phyloP scores from a whole-genome alignment of 2,888 invertebrate species.

The Seira ritae region DNA sequence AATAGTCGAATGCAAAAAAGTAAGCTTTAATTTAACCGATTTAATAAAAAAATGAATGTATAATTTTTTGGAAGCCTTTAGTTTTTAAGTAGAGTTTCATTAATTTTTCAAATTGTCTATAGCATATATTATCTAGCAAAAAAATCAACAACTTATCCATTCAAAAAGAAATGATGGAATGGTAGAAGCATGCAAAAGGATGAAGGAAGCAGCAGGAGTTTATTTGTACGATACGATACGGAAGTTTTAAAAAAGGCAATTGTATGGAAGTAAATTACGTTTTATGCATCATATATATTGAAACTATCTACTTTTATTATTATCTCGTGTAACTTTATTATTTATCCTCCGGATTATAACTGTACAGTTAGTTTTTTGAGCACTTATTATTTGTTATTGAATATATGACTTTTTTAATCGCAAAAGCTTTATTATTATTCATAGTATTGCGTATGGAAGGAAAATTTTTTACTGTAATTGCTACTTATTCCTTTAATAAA shows the following conservation, averaged over 20 bases:
- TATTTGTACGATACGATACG: background rate
- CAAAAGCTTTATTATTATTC: slow-evolving; percentile 55
- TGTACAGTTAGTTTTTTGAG: slow-evolving; percentile 58
- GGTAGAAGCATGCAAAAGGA: background rate
- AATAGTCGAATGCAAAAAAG: slow-evolving; percentile 64
- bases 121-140: background rate
- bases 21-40: slow-evolving; percentile 64
- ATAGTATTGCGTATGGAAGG: slow-evolving; percentile 33
- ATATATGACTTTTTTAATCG: slow-evolving; percentile 60
- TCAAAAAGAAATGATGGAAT: background rate
- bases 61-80: slow-evolving; percentile 51
- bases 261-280: background rate
- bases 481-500: slow-evolving; percentile 39
- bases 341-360: slow-evolving; percentile 60
- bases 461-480: slow-evolving; percentile 40
- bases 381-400: slow-evolving; percentile 62
- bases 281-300: background rate
- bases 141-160: background rate
- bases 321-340: slow-evolving; percentile 46
- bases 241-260: no score
- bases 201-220: background rate
- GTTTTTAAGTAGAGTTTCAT: slow-evolving; percentile 20
- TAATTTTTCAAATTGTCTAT: background rate
- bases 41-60: slow-evolving; percentile 46
- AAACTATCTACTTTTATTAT: slow-evolving; percentile 26